Percentiles rank a stretch among this genome's conserved stretches.
phyloP scores from a whole-genome alignment of 2,113 vertebrate species.

The Tupaia chinensis region DNA sequence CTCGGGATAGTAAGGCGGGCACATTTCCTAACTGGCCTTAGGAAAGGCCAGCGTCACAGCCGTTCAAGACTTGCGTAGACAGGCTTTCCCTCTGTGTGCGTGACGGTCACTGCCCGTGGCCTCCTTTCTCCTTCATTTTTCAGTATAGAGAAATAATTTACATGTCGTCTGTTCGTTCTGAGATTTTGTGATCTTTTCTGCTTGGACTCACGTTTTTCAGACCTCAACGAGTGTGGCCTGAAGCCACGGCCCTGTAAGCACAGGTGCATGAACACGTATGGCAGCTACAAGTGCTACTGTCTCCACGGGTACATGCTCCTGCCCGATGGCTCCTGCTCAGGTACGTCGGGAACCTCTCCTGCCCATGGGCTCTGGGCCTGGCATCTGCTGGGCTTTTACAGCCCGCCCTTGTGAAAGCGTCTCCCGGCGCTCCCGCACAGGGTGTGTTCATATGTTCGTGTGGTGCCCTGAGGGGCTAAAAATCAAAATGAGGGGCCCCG shows the following conservation, averaged over 20 bases:
- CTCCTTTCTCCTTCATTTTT: not conserved
- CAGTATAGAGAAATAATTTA: not conserved
- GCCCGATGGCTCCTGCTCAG: constrained; percentile 96
- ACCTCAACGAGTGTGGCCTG: constrained; percentile 97
- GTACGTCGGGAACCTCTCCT: constrained; percentile 87
- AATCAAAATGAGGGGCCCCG: not conserved
- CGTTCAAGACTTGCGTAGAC: too few relatives aligned
- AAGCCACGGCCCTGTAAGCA: constrained; percentile 97
- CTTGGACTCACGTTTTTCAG: constrained; percentile 85
- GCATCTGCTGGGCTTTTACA: not conserved
- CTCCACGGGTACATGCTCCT: constrained; percentile 96
- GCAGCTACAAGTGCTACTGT: constrained; percentile 99
- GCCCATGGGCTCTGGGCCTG: constrained; percentile 36
- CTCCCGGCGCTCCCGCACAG: not conserved
- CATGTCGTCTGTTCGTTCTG: not conserved
- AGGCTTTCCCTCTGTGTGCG: not conserved
- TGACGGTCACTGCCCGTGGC: not conserved
- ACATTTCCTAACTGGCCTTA: not conserved
- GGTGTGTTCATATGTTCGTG: not conserved
- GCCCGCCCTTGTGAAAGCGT: not conserved
- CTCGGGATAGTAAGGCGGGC: not conserved
- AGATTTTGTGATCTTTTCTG: constrained; percentile 8
- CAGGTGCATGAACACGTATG: constrained; percentile 97
- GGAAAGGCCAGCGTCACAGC: too few relatives aligned
- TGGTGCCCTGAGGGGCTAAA: not conserved